Evolutionary conservation across 2,888 invertebrate genomes (phyloP).

Genomic region (Pseudeuparius sepicola): DNA sequence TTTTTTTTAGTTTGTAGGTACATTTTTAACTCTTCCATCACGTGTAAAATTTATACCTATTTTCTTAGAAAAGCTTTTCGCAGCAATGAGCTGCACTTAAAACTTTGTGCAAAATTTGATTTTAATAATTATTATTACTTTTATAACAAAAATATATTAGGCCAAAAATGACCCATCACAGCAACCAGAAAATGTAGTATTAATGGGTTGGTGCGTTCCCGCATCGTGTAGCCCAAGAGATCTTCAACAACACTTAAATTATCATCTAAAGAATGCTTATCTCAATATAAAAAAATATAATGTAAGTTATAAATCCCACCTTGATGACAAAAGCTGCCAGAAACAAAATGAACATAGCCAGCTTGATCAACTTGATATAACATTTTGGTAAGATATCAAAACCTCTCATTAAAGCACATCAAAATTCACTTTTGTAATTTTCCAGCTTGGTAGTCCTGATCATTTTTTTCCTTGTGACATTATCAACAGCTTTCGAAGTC

Average conservation of each 20-base stretch:
- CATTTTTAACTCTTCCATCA: too few relatives aligned
- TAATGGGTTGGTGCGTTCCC: conserved; percentile 31
- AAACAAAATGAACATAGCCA: conserved; percentile 21
- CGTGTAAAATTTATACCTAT: too few relatives aligned
- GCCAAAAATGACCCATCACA: conserved; percentile 29
- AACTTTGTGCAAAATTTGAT: too few relatives aligned
- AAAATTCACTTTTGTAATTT: too few relatives aligned
- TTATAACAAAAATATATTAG: conserved; percentile 16
- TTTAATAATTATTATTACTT: background rate
- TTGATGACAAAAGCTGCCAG: conserved; percentile 25
- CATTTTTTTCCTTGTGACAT: too few relatives aligned
- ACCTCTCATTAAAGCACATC: too few relatives aligned
- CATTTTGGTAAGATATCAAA: conserved; percentile 26
- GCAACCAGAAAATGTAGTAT: conserved; percentile 26
- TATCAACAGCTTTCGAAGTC: too few relatives aligned
- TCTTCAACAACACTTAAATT: conserved; percentile 25
- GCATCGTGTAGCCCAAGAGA: conserved; percentile 28
- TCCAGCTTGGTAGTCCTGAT: too few relatives aligned
- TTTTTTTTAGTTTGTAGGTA: too few relatives aligned
- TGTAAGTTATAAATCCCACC: conserved; percentile 23
- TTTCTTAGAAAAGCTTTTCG: too few relatives aligned
- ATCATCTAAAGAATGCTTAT: conserved; percentile 23
- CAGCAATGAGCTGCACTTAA: too few relatives aligned
- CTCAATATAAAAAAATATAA: conserved; percentile 31
- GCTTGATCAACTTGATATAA: conserved; percentile 26